phyloP scores from a whole-genome alignment of 2,888 invertebrate species.

The Drosophila infuscata region DNA sequence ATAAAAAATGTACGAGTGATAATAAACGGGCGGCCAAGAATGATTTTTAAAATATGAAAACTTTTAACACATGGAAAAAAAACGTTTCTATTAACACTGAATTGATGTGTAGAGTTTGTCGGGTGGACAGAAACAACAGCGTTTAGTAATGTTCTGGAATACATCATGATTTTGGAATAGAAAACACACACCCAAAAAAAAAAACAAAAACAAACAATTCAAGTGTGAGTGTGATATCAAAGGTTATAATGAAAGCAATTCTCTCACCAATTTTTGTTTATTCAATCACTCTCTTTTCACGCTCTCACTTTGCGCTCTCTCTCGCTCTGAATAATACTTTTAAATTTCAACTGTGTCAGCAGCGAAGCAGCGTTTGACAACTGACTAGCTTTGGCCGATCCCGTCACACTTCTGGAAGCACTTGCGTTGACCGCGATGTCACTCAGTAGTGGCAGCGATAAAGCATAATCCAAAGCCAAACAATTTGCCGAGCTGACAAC shows the following conservation, averaged over 20 bases:
- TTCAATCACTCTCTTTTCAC: conserved; percentile 12
- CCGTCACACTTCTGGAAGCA: conserved; percentile 48
- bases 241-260: conserved; percentile 38
- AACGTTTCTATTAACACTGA: not conserved
- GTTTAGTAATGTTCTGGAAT: conserved; percentile 30
- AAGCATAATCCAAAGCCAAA: conserved; percentile 48
- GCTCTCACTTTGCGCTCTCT: conserved; percentile 9
- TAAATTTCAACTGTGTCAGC: conserved; percentile 36
- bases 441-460: conserved; percentile 46
- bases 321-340: conserved; percentile 1
- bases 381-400: conserved; percentile 62
- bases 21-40: conserved; percentile 20
- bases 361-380: conserved; percentile 45
- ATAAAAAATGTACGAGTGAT: conserved; percentile 17
- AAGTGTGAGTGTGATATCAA: conserved; percentile 22
- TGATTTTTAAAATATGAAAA: conserved; percentile 20
- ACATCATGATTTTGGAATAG: conserved; percentile 40
- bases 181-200: conserved; percentile 27
- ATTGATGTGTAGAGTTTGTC: conserved; percentile 9
- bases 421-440: conserved; percentile 60
- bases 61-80: not conserved
- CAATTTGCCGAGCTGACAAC: conserved; percentile 13
- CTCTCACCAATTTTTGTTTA: conserved; percentile 63
- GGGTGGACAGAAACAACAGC: conserved; percentile 15
- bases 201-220: conserved; percentile 25